Evolutionary conservation across 2,113 vertebrate species (phyloP).

Genomic region (Maccullochella peelii): DNA sequence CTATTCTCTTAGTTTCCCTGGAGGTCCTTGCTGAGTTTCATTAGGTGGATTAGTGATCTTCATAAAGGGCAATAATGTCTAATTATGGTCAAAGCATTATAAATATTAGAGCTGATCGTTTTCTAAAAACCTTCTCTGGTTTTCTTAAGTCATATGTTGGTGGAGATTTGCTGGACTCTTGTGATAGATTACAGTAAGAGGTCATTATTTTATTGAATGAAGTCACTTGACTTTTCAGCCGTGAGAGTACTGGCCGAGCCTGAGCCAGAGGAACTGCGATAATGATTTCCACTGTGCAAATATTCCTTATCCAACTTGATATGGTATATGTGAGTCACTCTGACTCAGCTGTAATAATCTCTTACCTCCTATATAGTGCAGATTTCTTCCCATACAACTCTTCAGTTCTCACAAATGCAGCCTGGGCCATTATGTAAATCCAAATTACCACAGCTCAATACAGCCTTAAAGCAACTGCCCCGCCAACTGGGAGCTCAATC

Average conservation of each 20-base stretch:
- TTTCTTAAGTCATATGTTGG: conserved; percentile 17
- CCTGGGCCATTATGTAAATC: conserved; percentile 60
- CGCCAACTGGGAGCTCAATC: conserved; percentile 49
- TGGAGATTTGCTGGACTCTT: conserved; percentile 2
- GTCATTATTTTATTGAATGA: conserved; percentile 35
- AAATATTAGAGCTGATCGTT: conserved; percentile 12
- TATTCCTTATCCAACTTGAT: conserved; percentile 51
- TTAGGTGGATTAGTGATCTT: conserved; percentile 24
- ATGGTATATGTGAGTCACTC: conserved; percentile 18
- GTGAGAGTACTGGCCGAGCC: conserved; percentile 10
- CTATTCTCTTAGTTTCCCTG: conserved; percentile 17
- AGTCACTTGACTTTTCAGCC: conserved; percentile 19
- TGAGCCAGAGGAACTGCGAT: conserved; percentile 4
- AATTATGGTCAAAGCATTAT: conserved; percentile 6
- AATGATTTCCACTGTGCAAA: conserved; percentile 47
- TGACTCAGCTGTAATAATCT: conserved; percentile 51
- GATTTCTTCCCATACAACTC: conserved; percentile 43
- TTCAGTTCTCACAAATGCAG: conserved; percentile 45
- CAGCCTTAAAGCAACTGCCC: conserved; percentile 37
- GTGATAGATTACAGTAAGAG: background rate
- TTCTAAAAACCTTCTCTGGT: conserved; percentile 11
- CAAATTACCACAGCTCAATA: conserved; percentile 57
- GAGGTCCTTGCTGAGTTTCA: conserved; percentile 16
- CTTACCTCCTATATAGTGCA: conserved; percentile 18
- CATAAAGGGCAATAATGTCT: conserved; percentile 26